Base-by-base conservation (phyloP, 2,113 vertebrate species). In the Nesoenas mayeri region DNA sequence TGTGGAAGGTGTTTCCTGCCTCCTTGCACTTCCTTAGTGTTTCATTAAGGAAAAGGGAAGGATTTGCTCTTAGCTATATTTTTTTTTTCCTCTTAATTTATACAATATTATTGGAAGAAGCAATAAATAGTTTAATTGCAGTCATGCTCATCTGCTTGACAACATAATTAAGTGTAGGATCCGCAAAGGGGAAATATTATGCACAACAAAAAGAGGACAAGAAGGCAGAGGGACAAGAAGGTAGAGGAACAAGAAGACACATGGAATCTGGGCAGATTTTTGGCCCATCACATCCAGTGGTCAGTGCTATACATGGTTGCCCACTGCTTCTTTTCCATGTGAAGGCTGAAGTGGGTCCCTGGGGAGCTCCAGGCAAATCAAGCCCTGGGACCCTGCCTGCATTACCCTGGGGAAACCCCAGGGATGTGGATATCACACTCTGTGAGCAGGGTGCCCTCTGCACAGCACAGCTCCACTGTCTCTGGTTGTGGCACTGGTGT, bases 401-500 rank as follows among this genome's bases (percentile, higher is more conserved):
- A 0, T 24, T 26, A 26, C 22, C n/a, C 19, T 36, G 13, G 5
- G 16, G 21, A 12, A 31, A 31, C 53, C 29, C 36, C 16, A n/a
- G 9, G 26, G n/a, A 54, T 8, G 31, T 9, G 4, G 6, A 10
- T 31, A 21, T 19, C 15, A 34, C 0, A 0, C 3, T 71, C 7
- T n/a, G 26, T 8, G 38, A 36, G 9, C 8, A 5, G n/a, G 12
- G 10, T 1, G 1, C 4, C 47, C 24, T 50, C 34, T 17, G 24
- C 4, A 20, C 5, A 29, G 21, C 9, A 25, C 17, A 44, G n/a
- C 26, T 81, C 29, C 58, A 26, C 6, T 29, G 77, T 31, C 12
- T 7, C 57, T 57, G 11, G 4, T 11, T 8, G 8, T 3, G 20
- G 4, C 38, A 32, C 17, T 28, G 21, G 4, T 0, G 0, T 3